phyloP scores from a whole-genome alignment of 2,797 vertebrate genomes.

The Sciurus vulgaris region DNA sequence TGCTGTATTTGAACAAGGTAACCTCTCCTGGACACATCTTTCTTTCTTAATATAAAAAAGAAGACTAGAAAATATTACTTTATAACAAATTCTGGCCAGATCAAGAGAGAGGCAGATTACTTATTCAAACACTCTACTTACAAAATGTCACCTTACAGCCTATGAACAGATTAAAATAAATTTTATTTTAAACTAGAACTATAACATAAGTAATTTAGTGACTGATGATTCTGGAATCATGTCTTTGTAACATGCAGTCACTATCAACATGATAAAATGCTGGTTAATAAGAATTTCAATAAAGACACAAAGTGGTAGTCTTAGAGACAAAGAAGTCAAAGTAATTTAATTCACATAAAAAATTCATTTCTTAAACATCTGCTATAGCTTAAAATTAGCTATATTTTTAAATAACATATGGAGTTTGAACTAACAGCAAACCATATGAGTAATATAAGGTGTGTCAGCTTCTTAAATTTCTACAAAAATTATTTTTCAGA shows the following conservation, averaged over 20 bases:
- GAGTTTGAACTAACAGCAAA: slow-evolving; percentile 18
- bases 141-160: not conserved
- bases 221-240: not conserved
- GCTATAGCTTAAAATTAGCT: slow-evolving; percentile 30
- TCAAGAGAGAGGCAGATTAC: not conserved
- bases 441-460: slow-evolving; percentile 5
- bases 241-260: not conserved
- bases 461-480: slow-evolving; percentile 14
- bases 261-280: slow-evolving; percentile 31
- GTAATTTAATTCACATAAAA: not conserved
- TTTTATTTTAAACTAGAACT: slow-evolving; percentile 52
- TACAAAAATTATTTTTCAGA: slow-evolving; percentile 28
- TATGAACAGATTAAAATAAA: slow-evolving; percentile 15
- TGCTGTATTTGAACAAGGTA: not conserved
- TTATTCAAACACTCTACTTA: slow-evolving; percentile 15
- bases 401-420: not conserved
- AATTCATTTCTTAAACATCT: slow-evolving; percentile 45
- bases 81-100: not conserved
- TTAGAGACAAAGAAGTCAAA: not conserved
- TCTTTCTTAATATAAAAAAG: slow-evolving; percentile 7
- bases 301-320: slow-evolving; percentile 36
- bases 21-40: not conserved
- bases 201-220: not conserved
- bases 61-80: slow-evolving; percentile 15
- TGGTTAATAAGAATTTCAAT: not conserved